phyloP scores from a whole-genome alignment of 2,888 invertebrate genomes.

The Fabriciana adippe region DNA sequence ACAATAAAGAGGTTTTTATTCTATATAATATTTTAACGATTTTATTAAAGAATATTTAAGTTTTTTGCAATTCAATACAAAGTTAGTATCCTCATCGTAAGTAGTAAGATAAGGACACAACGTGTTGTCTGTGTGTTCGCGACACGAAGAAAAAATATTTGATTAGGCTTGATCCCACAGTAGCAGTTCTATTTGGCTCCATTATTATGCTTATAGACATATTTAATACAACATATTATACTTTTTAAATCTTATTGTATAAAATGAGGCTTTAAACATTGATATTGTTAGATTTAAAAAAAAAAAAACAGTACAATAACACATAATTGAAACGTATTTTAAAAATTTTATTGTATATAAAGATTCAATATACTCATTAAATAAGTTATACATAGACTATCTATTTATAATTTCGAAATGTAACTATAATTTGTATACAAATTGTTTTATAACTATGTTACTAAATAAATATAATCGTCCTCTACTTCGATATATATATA shows the following conservation, averaged over 20 bases:
- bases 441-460: no score
- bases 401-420: no score
- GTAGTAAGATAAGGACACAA: conserved; percentile 62
- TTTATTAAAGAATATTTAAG: neutral
- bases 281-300: no score
- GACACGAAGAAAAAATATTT: conserved; percentile 61
- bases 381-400: no score
- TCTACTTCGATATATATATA: neutral
- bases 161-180: conserved; percentile 34
- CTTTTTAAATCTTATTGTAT: no score
- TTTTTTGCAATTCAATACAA: conserved; percentile 19
- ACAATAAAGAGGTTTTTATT: no score
- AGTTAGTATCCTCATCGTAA: conserved; percentile 11
- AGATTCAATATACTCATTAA: no score
- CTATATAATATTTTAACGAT: neutral
- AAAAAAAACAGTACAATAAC: no score
- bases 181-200: conserved; percentile 1
- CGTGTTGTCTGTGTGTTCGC: conserved; percentile 60
- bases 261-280: no score
- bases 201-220: neutral
- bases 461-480: neutral
- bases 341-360: no score
- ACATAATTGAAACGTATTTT: no score
- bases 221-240: neutral
- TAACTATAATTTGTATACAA: no score